Conservation (phyloP, 64 coral and sea anemone genomes). For the Trachythela sp. region DNA sequence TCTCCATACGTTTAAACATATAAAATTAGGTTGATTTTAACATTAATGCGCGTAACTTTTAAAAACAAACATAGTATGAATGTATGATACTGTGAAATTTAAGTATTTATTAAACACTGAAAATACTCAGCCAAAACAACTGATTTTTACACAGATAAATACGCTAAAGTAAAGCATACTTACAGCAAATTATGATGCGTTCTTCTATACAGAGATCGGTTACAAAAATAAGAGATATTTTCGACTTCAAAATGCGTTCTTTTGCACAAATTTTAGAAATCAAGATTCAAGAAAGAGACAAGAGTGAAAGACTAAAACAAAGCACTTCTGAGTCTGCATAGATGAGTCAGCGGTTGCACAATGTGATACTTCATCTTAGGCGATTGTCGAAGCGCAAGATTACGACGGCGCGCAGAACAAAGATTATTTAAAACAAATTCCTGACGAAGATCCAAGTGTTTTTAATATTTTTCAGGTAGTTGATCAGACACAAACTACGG, state of each 20-base stretch:
- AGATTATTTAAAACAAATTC: no score
- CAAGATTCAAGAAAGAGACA: no score
- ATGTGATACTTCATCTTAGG: no score
- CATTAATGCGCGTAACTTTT: neutral
- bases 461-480: no score
- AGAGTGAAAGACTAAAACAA: no score
- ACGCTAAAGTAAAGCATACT: neutral
- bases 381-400: no score
- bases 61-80: neutral
- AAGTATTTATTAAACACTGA: no score
- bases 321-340: no score
- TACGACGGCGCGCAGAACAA: no score
- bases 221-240: neutral
- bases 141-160: neutral
- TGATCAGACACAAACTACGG: no score
- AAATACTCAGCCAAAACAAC: neutral
- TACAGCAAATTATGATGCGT: neutral
- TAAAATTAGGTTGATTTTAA: neutral
- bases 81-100: neutral
- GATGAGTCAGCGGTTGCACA: no score
- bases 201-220: neutral
- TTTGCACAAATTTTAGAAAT: neutral
- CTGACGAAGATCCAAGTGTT: no score
- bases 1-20: neutral
- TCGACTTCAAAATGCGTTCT: neutral